Conservation (phyloP, 2,888 invertebrate genomes). For the Physocephala rufipes region DNA sequence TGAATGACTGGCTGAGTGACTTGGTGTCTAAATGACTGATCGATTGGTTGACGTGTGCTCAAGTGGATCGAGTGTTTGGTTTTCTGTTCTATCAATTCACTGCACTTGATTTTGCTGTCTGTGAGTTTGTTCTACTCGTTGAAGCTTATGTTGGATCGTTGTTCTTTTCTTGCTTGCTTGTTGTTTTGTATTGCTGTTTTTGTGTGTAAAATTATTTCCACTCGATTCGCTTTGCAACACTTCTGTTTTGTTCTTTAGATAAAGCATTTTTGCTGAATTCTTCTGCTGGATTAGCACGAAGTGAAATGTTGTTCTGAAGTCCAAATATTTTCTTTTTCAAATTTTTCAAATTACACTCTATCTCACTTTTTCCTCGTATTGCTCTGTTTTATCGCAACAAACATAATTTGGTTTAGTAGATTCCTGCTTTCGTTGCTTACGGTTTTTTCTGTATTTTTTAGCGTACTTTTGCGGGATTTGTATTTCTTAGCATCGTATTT, state of each 20-base stretch:
- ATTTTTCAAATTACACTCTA: too few relatives aligned
- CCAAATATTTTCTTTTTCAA: too few relatives aligned
- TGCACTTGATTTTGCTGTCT: slow-evolving; percentile 11
- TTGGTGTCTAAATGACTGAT: neutral
- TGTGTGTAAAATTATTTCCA: too few relatives aligned
- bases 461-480: too few relatives aligned
- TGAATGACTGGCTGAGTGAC: neutral
- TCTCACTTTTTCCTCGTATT: neutral
- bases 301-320: too few relatives aligned
- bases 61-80: neutral
- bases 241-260: neutral
- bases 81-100: slow-evolving; percentile 5
- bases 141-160: neutral
- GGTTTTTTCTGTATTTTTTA: slow-evolving; percentile 6
- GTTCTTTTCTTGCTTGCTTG: slow-evolving; percentile 7
- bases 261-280: neutral
- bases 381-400: neutral
- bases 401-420: neutral
- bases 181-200: neutral
- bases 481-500: neutral
- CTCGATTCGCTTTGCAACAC: too few relatives aligned
- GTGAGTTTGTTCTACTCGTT: slow-evolving; percentile 4
- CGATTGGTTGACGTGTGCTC: neutral
- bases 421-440: neutral
- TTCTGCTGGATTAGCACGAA: neutral